Evolutionary conservation across 2,797 vertebrate species (phyloP).

Genomic region (Erpetoichthys calabaricus): DNA sequence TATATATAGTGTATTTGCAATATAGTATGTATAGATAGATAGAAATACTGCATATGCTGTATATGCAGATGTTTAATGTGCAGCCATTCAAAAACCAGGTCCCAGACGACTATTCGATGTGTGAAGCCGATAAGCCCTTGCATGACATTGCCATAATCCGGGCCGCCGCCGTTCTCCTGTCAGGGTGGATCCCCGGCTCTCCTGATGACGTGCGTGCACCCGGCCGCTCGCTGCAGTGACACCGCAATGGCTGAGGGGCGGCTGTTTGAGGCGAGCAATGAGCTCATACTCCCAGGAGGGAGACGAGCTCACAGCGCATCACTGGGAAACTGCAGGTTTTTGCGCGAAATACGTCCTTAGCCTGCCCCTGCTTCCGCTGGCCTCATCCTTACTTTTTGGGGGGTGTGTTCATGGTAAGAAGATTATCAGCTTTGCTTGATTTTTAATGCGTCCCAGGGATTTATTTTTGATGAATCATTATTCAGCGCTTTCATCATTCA

Average conservation of each 20-base stretch:
- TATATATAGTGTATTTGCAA: no score
- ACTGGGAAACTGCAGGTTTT: conserved; percentile 23
- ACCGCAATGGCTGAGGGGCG: conserved; percentile 40
- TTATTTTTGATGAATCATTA: conserved; percentile 21
- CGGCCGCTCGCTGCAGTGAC: conserved; percentile 31
- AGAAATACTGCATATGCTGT: no score
- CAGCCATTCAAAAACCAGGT: no score
- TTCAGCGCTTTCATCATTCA: conserved; percentile 12
- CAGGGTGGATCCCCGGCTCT: conserved; percentile 1
- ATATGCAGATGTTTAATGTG: no score
- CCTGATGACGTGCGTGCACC: conserved; percentile 27
- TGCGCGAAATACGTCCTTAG: conserved; percentile 21
- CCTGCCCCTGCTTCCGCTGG: conserved; percentile 25
- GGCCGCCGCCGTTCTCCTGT: background rate
- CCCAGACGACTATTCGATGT: no score
- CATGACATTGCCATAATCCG: no score
- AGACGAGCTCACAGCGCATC: conserved; percentile 21
- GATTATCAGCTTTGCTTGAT: conserved; percentile 17
- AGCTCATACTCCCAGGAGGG: conserved; percentile 34
- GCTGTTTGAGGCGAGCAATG: conserved; percentile 23
- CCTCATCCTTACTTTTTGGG: conserved; percentile 26
- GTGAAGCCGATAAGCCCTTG: no score
- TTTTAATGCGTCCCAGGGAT: conserved; percentile 18
- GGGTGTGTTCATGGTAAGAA: conserved; percentile 45
- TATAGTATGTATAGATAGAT: no score